Conservation (phyloP, 2,888 invertebrate genomes). For the Lutraria lutraria region DNA sequence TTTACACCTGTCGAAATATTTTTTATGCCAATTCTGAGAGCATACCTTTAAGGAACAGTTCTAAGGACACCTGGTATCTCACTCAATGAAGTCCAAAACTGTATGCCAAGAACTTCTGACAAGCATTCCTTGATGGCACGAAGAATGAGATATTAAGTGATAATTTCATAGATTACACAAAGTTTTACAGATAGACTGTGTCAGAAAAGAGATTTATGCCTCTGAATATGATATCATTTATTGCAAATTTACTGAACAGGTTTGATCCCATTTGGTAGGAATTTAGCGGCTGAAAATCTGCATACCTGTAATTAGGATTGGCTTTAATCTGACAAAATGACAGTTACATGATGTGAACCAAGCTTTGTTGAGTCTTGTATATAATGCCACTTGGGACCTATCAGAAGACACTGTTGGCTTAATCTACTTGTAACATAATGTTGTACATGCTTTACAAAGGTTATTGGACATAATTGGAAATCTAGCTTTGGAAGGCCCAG, state of each 20-base stretch:
- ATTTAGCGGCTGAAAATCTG: conserved; percentile 11
- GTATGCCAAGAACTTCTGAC: conserved; percentile 37
- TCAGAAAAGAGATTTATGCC: conserved; percentile 41
- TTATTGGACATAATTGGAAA: too few species aligned
- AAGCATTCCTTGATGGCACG: conserved; percentile 32
- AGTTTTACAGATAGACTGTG: conserved; percentile 43
- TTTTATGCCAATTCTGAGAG: neutral
- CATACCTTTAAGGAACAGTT: conserved; percentile 6
- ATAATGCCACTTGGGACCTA: conserved; percentile 4
- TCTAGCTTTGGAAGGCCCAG: too few species aligned
- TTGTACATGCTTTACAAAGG: too few species aligned
- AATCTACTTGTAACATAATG: too few species aligned
- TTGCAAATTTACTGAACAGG: conserved; percentile 48
- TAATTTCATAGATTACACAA: conserved; percentile 48
- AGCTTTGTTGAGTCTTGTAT: neutral
- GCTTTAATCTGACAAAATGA: conserved; percentile 24
- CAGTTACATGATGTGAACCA: neutral
- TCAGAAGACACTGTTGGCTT: neutral
- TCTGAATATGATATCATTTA: conserved; percentile 53
- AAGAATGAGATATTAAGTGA: conserved; percentile 47
- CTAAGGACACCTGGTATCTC: conserved; percentile 36
- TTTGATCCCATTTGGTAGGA: conserved; percentile 33
- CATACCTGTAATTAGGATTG: conserved; percentile 22
- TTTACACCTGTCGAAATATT: neutral
- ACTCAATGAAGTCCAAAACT: conserved; percentile 22